Base-by-base conservation (phyloP, 2,888 invertebrate species). In the Lycophotia porphyrea region DNA sequence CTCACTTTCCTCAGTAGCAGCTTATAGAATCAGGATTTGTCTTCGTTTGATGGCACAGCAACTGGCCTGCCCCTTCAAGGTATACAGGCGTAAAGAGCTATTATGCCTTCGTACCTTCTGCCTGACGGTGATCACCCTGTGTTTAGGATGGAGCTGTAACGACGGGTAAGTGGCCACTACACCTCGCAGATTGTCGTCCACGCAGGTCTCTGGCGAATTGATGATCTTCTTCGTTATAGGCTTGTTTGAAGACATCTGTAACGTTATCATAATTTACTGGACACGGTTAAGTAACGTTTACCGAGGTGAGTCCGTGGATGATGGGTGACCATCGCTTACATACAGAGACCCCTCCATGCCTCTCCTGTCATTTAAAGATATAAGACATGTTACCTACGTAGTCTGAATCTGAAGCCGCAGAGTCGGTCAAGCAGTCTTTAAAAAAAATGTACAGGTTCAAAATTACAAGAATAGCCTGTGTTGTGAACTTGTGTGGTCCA, bases 111-210 rank as follows among this genome's bases (percentile, higher is more conserved):
- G 3, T 79, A 97, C 96, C 92, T 97, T 94, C 34, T 92, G 91
- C 42, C 93, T 88, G 0, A 94, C 88, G 3, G 97, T 95, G 83
- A 97, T 90, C 27, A 97, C 97, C 7, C 97, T 91, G 79, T 97
- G 96, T 34, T 96, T 95, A 0, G 96, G 95, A 80, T 97, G 95
- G 39, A 97, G 90, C 34, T 94, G 94, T 47, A 97, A 91, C 63
- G 91, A 89, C 0, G 96, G 96, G 88, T 97, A 97, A 2, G 96
- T 90, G 9, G 96, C 94, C 1, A 97, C 96, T 11, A 97, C 92
- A 0, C 97, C 97, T 2, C 96, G 93, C 13, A 97, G 91, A 88
- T 97, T 97, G 84, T 97, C 97, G 44, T 97, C 96, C 47, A 97
- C 96, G 70, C 97, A 96, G 1, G 93, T 91, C 84, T 96, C 96